Base-by-base conservation (phyloP, 2,888 invertebrate genomes). In the Tortricodes alternella region DNA sequence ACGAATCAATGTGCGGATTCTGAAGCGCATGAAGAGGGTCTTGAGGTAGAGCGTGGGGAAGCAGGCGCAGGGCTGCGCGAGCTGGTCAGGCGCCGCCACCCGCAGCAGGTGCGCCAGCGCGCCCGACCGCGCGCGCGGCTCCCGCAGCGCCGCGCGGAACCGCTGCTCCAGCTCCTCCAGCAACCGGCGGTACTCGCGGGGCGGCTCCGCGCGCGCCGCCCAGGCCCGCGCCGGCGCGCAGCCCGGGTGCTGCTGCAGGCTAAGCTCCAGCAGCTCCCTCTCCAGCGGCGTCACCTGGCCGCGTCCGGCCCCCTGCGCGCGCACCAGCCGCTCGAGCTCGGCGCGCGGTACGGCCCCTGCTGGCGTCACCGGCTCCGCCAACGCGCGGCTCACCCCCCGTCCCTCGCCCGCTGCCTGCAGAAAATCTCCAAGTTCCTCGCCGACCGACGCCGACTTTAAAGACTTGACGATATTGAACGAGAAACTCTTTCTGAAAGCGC, bases 1-100 rank as follows among this genome's bases (percentile, higher is more conserved):
- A 18, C 19, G 9, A 0, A 19, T 2, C 52, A 52, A 16, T 13
- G 34, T 19, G 2, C n/a, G 16, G 13, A 52, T 35, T 5, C 43
- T 43, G 51, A 35, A 52, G 8, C 51, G 43, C 18, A 43, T 34
- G 35, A 43, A 52, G 3, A 52, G 7, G 5, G n/a, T 35, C 13
- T 35, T 35, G 1, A 52, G 35, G 24, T 43, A 24, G 13, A 7
- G 6, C 9, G 13, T 7, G 6, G 51, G 51, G 19, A 52, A 52
- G 43, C 51, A 52, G 6, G 18, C 3, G 18, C 51, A 52, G 7
- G 51, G 51, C 3, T 23, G 23, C 2, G 18, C 35, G 24, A 52
- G 43, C 13, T 2, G 16, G 6, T 18, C 11, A 0, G 16, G 11
- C 2, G 7, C 18, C 18, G 27, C 4, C 2, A 18, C 11, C 5